These are phyloP conservation scores for Clupea harengus DNA, from an alignment of 2,113 vertebrate species.

Conservation along the genomic window DNA sequence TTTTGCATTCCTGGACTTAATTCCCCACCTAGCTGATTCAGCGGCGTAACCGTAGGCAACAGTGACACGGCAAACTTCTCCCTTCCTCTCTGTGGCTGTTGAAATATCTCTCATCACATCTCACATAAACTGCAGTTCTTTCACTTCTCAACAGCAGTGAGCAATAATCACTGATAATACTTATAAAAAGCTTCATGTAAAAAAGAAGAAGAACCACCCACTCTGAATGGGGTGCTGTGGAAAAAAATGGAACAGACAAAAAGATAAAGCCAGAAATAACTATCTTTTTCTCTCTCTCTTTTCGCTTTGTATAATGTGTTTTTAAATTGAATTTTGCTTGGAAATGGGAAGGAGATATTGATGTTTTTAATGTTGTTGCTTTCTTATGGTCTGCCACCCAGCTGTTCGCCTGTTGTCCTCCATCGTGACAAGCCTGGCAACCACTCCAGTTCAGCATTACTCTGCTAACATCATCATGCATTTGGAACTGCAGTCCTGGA, in stretches of 20 bases:
- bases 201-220: background rate
- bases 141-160: background rate
- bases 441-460: background rate
- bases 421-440: background rate
- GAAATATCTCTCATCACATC: background rate
- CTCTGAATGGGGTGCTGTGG: background rate
- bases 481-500: background rate
- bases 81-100: background rate
- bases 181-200: background rate
- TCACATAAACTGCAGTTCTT: background rate
- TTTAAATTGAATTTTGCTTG: background rate
- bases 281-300: background rate
- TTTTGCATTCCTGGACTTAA: background rate
- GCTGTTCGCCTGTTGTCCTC: background rate
- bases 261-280: background rate
- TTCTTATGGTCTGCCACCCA: background rate
- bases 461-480: background rate
- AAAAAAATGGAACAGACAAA: background rate
- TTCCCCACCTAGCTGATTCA: background rate
- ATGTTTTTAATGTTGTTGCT: background rate
- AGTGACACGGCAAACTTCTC: background rate
- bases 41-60: background rate
- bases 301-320: background rate
- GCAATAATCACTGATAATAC: background rate
- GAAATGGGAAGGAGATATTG: constrained; percentile 4